Evolutionary conservation across 2,797 vertebrate genomes (phyloP).

Genomic region (Enteromius viviparus): DNA sequence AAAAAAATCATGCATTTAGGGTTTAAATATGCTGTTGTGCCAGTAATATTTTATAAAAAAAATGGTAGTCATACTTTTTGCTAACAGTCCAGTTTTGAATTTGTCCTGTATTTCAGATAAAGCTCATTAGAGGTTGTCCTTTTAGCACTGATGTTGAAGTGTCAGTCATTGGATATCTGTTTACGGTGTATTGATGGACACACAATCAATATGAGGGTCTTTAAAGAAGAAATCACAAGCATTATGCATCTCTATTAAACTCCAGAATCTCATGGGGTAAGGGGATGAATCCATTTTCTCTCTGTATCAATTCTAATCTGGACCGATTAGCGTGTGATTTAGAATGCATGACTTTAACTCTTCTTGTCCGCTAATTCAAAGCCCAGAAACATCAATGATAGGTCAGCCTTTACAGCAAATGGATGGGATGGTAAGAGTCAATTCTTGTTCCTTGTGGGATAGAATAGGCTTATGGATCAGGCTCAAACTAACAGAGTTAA

Average conservation of each 20-base stretch:
- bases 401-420: slow-evolving; percentile 22
- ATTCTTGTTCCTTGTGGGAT: slow-evolving; percentile 36
- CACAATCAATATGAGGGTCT: slow-evolving; percentile 24
- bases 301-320: slow-evolving; percentile 24
- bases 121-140: neutral
- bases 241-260: slow-evolving; percentile 23
- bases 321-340: slow-evolving; percentile 44
- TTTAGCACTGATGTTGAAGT: slow-evolving; percentile 23
- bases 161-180: slow-evolving; percentile 8
- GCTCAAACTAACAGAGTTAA: slow-evolving; percentile 15
- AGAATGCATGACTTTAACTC: slow-evolving; percentile 38
- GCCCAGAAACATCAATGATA: slow-evolving; percentile 14
- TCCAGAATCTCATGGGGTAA: slow-evolving; percentile 23
- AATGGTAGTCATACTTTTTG: neutral
- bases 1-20: no score
- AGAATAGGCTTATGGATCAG: slow-evolving; percentile 29
- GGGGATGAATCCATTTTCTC: slow-evolving; percentile 37
- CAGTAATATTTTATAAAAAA: no score
- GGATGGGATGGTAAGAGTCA: slow-evolving; percentile 8
- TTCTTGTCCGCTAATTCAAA: slow-evolving; percentile 4
- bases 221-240: slow-evolving; percentile 32
- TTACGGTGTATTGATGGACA: slow-evolving; percentile 21
- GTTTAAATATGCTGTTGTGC: no score
- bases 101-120: neutral
- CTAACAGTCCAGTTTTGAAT: neutral